Conservation (phyloP, 1,140 invertebrate species). For the Dryas iulia region DNA sequence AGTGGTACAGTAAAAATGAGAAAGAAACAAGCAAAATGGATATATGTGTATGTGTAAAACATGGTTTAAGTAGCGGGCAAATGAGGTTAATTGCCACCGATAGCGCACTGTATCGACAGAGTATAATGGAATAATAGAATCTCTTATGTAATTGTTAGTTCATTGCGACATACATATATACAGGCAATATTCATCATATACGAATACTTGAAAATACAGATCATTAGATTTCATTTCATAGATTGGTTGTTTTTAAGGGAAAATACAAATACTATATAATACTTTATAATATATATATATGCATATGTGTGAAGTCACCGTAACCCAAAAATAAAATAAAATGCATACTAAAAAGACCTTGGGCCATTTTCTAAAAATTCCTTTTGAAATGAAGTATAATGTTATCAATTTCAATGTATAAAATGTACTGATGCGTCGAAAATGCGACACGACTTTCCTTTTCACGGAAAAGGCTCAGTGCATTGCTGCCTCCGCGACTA, state of each 20-base stretch:
- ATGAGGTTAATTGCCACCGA: constrained; percentile 3
- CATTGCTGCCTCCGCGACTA: neutral
- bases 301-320: too few relatives aligned
- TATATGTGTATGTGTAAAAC: neutral
- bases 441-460: constrained; percentile 10
- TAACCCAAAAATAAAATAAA: neutral
- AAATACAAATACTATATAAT: too few relatives aligned
- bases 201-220: too few relatives aligned
- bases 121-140: constrained; percentile 4
- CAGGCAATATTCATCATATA: too few relatives aligned
- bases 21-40: neutral
- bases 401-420: neutral
- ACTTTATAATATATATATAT: too few relatives aligned
- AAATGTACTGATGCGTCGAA: neutral
- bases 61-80: neutral
- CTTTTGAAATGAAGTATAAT: neutral
- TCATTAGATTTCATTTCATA: too few relatives aligned
- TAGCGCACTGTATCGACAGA: neutral
- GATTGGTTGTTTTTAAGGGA: too few relatives aligned
- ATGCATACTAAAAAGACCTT: neutral
- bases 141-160: neutral
- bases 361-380: neutral
- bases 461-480: neutral
- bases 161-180: neutral
- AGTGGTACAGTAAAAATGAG: neutral